Evolutionary conservation across 2,888 invertebrate genomes (phyloP).

Genomic region (Cryptosula pallasiana): DNA sequence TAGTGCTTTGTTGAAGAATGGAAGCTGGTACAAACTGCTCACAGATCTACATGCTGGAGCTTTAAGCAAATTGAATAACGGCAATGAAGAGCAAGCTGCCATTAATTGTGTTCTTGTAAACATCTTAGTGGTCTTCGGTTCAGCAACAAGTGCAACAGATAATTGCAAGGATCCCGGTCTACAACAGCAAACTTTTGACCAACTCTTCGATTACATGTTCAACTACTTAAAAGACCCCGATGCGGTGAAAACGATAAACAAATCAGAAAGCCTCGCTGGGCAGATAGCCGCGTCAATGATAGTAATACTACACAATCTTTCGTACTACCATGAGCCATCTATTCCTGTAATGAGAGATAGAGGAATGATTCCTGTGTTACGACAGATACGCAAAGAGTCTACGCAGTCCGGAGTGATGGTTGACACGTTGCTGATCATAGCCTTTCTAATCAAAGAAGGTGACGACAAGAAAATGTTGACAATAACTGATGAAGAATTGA

Average conservation of each 20-base stretch:
- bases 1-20: too few species aligned
- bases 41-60: too few species aligned
- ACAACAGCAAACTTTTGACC: not conserved
- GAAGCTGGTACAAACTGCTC: too few species aligned
- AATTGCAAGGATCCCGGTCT: not conserved
- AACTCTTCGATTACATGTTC: not conserved
- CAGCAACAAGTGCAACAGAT: not conserved
- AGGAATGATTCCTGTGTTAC: not conserved
- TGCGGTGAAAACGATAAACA: not conserved
- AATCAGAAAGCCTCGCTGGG: too few species aligned
- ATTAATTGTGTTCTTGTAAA: too few species aligned
- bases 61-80: too few species aligned
- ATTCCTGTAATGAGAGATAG: not conserved
- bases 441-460: slow-evolving; percentile 4
- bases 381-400: not conserved
- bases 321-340: not conserved
- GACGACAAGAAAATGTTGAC: slow-evolving; percentile 9
- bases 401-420: not conserved
- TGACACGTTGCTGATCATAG: not conserved
- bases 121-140: too few species aligned
- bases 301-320: not conserved
- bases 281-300: not conserved
- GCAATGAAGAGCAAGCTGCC: too few species aligned
- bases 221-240: not conserved
- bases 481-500: not conserved